These are phyloP conservation scores for Fissipunctia ypsillon DNA, from an alignment of 2,888 invertebrate species.

Conservation along the genomic window DNA sequence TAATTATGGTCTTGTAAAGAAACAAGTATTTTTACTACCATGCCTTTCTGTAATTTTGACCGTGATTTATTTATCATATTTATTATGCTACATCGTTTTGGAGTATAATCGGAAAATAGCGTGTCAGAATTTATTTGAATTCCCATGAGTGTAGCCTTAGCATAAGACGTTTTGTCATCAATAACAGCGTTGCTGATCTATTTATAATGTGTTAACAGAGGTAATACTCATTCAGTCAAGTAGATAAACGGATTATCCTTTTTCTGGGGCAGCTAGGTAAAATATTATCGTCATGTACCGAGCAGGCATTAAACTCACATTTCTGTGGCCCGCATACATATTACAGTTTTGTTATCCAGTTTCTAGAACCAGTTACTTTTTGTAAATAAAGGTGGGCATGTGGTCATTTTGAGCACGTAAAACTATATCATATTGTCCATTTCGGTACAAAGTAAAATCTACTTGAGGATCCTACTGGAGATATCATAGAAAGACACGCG, in stretches of 20 bases:
- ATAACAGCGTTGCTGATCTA: slow-evolving; percentile 17
- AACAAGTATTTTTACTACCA: background rate
- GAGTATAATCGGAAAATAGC: slow-evolving; percentile 7
- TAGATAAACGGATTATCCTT: background rate
- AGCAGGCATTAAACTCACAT: background rate
- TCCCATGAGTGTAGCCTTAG: background rate
- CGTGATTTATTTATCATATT: background rate
- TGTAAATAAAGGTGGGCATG: background rate
- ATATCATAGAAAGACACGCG: slow-evolving; percentile 3
- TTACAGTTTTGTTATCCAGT: background rate
- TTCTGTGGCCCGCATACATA: background rate
- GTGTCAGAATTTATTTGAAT: slow-evolving; percentile 4
- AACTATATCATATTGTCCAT: background rate
- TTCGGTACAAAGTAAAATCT: background rate
- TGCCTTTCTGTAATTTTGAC: background rate
- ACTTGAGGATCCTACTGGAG: background rate
- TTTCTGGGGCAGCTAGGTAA: background rate
- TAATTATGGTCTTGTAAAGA: background rate
- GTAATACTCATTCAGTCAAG: slow-evolving; percentile 4
- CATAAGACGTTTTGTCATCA: slow-evolving; percentile 13
- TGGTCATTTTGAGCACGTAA: background rate
- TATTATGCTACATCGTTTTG: background rate
- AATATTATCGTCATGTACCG: background rate
- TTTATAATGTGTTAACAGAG: slow-evolving; percentile 21
- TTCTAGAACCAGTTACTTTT: background rate